Conservation (phyloP, 2,113 vertebrate genomes). For the Phodopus roborovskii region DNA sequence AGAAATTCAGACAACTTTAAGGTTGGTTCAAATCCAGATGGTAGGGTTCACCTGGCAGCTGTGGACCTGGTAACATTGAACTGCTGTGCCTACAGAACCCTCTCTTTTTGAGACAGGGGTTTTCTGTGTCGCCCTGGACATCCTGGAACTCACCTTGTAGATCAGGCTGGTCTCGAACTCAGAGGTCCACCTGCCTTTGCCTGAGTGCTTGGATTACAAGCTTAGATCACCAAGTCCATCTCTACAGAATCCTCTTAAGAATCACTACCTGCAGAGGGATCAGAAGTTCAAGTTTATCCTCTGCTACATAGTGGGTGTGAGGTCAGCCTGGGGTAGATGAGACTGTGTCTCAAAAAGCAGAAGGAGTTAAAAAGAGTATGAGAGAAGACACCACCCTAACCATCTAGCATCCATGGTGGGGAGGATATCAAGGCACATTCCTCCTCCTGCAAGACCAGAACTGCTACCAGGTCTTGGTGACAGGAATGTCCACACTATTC, state of each 20-base stretch:
- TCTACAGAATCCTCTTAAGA: not conserved
- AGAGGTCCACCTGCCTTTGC: not conserved
- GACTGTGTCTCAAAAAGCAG: not conserved
- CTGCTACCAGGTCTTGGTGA: not conserved
- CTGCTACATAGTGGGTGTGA: not conserved
- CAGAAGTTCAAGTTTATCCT: not conserved
- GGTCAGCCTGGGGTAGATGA: not conserved
- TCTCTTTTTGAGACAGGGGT: not conserved
- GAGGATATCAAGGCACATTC: not conserved
- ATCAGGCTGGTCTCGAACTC: not conserved
- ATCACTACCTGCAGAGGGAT: not conserved
- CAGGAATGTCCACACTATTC: not conserved
- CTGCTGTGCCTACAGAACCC: not conserved
- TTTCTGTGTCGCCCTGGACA: not conserved
- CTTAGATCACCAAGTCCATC: too few species aligned
- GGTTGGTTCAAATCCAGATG: not conserved
- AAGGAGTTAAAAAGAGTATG: too few species aligned
- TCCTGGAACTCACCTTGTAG: not conserved
- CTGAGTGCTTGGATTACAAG: not conserved
- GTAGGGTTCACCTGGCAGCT: not conserved
- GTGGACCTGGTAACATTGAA: too few species aligned
- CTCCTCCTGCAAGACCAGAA: not conserved
- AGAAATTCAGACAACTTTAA: not conserved
- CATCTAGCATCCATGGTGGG: not conserved
- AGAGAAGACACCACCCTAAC: not conserved